A percentile compares a stretch with the other conserved stretches of the same genome.
These are phyloP conservation scores for Athalia circularis DNA, from an alignment of 2,888 invertebrate species.

Conservation along the genomic window DNA sequence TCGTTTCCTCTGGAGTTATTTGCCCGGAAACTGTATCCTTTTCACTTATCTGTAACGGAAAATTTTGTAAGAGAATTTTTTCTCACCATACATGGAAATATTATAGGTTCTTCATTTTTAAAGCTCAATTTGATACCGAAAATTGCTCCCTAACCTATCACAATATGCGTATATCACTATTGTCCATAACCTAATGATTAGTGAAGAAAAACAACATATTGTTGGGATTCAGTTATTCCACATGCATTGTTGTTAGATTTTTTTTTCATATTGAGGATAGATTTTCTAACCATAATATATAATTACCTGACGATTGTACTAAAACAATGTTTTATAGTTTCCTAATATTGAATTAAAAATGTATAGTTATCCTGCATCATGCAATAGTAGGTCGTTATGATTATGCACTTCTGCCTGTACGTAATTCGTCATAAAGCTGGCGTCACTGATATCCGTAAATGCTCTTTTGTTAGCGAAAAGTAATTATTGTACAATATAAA, in stretches of 20 bases:
- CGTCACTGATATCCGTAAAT: too few relatives aligned
- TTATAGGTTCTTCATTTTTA: not conserved
- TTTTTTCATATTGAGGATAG: not conserved
- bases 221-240: conserved; percentile 54
- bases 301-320: too few relatives aligned
- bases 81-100: not conserved
- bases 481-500: too few relatives aligned
- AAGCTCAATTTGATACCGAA: not conserved
- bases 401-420: too few relatives aligned
- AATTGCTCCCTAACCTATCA: conserved; percentile 53
- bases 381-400: too few relatives aligned
- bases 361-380: too few relatives aligned
- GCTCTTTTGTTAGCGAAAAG: too few relatives aligned
- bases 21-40: too few relatives aligned
- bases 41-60: not conserved
- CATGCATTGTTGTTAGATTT: conserved; percentile 26
- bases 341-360: too few relatives aligned
- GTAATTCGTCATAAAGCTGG: too few relatives aligned
- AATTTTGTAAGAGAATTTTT: conserved; percentile 17
- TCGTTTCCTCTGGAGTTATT: not conserved
- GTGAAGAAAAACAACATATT: conserved; percentile 64
- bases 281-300: not conserved
- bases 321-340: too few relatives aligned
- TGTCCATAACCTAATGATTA: conserved; percentile 60
- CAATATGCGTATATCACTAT: conserved; percentile 54